Conservation (phyloP, 2,797 vertebrate genomes). For the Bryconaethiops microstoma region DNA sequence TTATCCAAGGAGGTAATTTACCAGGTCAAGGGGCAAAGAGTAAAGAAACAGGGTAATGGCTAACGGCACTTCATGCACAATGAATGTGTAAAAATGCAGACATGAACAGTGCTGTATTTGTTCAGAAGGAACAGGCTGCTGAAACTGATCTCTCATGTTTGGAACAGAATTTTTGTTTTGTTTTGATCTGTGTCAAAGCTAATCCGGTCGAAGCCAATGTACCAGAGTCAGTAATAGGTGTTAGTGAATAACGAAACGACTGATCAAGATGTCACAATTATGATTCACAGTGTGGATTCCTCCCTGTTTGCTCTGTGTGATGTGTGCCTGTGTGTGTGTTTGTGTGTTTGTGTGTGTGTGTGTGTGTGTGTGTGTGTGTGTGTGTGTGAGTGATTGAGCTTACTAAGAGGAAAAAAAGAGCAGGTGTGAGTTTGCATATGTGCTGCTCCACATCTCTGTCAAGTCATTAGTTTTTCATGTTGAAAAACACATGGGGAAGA, state of each 20-base stretch:
- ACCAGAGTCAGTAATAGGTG: background rate
- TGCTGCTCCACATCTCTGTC: background rate
- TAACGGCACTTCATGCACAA: background rate
- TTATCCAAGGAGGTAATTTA: slow-evolving; percentile 7
- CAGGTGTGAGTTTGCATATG: background rate
- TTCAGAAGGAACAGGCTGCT: background rate
- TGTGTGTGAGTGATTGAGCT: background rate
- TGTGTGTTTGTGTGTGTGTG: background rate
- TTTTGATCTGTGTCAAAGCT: slow-evolving; percentile 11
- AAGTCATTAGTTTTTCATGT: background rate
- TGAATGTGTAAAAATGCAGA: background rate
- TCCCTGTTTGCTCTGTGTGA: background rate
- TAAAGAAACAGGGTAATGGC: background rate
- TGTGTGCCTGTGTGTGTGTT: background rate
- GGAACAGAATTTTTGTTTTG: slow-evolving; percentile 22
- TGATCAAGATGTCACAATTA: slow-evolving; percentile 8
- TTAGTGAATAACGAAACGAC: background rate
- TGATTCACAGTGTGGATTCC: background rate
- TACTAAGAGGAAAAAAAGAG: background rate
- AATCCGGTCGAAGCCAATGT: background rate
- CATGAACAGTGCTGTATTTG: slow-evolving; percentile 1
- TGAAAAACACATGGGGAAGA: background rate
- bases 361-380: too few species aligned
- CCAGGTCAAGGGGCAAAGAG: slow-evolving; percentile 22
- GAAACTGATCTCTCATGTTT: slow-evolving; percentile 9